These are phyloP conservation scores for Cyclina sinensis DNA, from an alignment of 1,140 invertebrate genomes.

Conservation along the genomic window DNA sequence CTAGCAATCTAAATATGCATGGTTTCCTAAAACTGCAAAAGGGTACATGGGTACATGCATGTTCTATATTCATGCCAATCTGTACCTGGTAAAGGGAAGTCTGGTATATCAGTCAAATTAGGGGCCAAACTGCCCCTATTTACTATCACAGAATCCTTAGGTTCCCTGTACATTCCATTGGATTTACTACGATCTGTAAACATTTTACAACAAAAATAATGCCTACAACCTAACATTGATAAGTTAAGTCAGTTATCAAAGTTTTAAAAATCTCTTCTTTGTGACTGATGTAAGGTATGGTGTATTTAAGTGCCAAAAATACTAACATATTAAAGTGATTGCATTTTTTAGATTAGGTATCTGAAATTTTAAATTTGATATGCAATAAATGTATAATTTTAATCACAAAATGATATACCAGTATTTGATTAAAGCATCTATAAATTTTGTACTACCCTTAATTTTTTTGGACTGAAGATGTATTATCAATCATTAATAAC, in stretches of 20 bases:
- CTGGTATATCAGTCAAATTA: slow-evolving; percentile 55
- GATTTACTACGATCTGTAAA: slow-evolving; percentile 83
- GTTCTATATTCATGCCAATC: background rate
- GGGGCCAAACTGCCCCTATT: slow-evolving; percentile 59
- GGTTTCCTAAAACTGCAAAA: background rate
- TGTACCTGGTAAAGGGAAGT: slow-evolving; percentile 51
- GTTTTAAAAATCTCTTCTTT: no score
- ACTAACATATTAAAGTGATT: background rate
- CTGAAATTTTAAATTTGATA: no score
- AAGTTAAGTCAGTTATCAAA: no score
- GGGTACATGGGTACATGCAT: slow-evolving; percentile 16
- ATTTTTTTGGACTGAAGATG: no score
- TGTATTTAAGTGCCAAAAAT: background rate
- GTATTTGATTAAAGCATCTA: no score
- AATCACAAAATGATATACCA: no score
- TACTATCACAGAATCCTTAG: slow-evolving; percentile 61
- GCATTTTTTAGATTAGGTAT: no score
- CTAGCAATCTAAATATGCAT: background rate
- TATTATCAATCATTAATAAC: no score
- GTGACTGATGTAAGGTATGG: no score
- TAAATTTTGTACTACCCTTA: no score
- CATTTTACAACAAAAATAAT: slow-evolving; percentile 84
- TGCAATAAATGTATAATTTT: no score
- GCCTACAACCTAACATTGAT: no score
- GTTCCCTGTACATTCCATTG: slow-evolving; percentile 56